phyloP scores from a whole-genome alignment of 2,113 vertebrate species.

The Puffinus mauretanicus region DNA sequence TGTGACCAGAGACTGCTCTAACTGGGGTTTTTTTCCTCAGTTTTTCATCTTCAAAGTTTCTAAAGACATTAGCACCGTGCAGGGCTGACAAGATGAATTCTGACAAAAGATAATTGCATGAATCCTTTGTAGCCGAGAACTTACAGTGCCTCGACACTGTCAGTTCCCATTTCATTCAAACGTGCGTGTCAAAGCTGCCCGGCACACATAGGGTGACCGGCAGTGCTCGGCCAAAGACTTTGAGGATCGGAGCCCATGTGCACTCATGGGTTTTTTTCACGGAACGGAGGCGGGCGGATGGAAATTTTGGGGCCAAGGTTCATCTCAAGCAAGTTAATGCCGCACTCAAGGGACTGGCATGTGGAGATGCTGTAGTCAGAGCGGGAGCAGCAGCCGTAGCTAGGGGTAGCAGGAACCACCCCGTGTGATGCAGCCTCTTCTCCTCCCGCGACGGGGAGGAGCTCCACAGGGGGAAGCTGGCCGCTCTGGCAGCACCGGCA shows the following conservation, averaged over 20 bases:
- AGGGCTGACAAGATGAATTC: constrained; percentile 73
- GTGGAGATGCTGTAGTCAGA: background rate
- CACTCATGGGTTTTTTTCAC: background rate
- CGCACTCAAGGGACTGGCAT: background rate
- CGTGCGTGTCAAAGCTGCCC: background rate
- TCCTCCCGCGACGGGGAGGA: background rate
- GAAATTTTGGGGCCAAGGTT: background rate
- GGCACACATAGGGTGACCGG: background rate
- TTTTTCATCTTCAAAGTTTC: constrained; percentile 38
- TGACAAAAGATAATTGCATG: constrained; percentile 73
- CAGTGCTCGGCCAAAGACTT: background rate
- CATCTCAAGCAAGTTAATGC: background rate
- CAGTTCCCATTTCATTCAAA: constrained; percentile 73
- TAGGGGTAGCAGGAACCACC: background rate
- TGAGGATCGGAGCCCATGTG: background rate
- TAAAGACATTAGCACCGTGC: background rate
- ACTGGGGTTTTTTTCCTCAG: background rate
- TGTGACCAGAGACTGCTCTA: background rate
- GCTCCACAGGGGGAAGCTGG: background rate
- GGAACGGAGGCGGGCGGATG: rapidly evolving
- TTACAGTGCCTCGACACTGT: constrained; percentile 53
- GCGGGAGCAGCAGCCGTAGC: background rate
- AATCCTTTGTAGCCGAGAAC: constrained; percentile 23
- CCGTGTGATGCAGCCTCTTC: rapidly evolving
- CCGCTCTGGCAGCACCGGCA: background rate